Evolutionary conservation across 2,797 vertebrate species (phyloP).

Genomic region (Rhabdophis nuchalis): DNA sequence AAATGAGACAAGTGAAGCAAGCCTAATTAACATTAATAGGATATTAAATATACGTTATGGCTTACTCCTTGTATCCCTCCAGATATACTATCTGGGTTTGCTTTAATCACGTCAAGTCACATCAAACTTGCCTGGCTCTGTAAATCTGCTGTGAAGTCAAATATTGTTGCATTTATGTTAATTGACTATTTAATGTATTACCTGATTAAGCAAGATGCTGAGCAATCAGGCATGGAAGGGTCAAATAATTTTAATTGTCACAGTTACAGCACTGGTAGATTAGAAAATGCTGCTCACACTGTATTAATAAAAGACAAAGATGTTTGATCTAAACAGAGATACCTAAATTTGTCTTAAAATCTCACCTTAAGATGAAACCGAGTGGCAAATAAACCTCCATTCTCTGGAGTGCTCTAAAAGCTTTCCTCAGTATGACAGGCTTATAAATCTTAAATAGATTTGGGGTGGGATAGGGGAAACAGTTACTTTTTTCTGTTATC

Average conservation of each 20-base stretch:
- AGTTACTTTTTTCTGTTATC: too few relatives aligned
- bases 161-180: conserved; percentile 2
- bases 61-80: conserved; percentile 17
- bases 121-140: not conserved
- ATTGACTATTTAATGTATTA: not conserved
- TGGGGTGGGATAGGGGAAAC: not conserved
- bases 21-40: conserved; percentile 43
- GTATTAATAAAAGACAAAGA: not conserved
- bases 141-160: conserved; percentile 3
- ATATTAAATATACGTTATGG: conserved; percentile 34
- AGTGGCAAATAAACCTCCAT: not conserved
- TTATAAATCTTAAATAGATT: not conserved
- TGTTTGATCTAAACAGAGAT: not conserved
- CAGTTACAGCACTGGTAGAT: not conserved
- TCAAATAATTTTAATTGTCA: not conserved
- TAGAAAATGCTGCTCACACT: not conserved
- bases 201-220: not conserved
- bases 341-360: not conserved
- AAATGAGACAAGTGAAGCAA: conserved; percentile 43
- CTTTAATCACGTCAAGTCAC: accelerated
- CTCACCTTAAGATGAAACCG: not conserved
- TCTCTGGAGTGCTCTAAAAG: not conserved
- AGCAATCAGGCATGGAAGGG: not conserved
- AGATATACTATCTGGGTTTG: conserved; percentile 22
- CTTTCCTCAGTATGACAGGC: not conserved